Evolutionary conservation across 2,888 invertebrate genomes (phyloP).

Genomic region (Chymomyza caudatula): DNA sequence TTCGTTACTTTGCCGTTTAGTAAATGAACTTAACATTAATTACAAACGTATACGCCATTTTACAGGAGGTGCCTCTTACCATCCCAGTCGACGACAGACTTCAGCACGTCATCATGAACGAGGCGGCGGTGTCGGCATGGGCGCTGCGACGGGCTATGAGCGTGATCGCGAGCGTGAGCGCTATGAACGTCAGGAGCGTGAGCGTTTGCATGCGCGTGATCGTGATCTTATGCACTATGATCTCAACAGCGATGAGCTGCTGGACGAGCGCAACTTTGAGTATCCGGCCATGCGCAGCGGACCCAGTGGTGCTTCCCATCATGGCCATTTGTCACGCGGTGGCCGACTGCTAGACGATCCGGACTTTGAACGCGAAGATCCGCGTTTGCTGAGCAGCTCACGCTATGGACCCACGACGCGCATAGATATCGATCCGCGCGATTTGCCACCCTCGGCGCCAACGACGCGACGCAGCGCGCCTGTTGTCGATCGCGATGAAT

Average conservation of each 20-base stretch:
- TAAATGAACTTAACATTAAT: neutral
- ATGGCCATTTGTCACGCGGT: conserved; percentile 63
- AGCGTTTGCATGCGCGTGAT: conserved; percentile 76
- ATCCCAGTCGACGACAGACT: conserved; percentile 76
- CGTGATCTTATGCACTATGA: conserved; percentile 78
- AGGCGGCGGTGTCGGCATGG: conserved; percentile 52
- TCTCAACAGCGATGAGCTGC: conserved; percentile 77
- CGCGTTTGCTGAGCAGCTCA: conserved; percentile 57
- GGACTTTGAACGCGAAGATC: conserved; percentile 76
- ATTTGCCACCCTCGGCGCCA: conserved; percentile 69
- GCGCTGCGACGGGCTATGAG: conserved; percentile 63
- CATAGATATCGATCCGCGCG: conserved; percentile 69
- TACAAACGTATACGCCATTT: conserved; percentile 39
- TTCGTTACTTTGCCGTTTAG: conserved; percentile 33
- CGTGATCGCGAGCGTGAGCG: conserved; percentile 66
- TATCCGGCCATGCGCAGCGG: conserved; percentile 73
- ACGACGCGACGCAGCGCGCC: conserved; percentile 73
- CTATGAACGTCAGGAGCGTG: conserved; percentile 62
- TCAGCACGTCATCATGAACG: conserved; percentile 74
- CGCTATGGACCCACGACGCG: conserved; percentile 66
- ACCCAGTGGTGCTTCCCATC: conserved; percentile 69
- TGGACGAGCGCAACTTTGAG: conserved; percentile 77
- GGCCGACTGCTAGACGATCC: conserved; percentile 74
- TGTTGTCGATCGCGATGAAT: conserved; percentile 78
- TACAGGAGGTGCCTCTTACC: conserved; percentile 77